Conservation (phyloP, 1,140 invertebrate species). For the Drosophila ficusphila region DNA sequence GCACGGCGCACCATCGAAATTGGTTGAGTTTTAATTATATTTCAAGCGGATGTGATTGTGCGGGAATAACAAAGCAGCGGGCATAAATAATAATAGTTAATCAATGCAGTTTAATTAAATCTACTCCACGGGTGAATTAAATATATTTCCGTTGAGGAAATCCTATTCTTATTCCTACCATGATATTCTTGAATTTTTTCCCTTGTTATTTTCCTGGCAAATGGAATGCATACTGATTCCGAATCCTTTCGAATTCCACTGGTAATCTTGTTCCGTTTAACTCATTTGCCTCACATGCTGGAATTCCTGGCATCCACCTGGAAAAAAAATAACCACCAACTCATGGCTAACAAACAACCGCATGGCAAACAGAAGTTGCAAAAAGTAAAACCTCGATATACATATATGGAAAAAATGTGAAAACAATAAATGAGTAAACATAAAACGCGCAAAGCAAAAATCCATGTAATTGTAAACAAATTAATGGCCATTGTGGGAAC, state of each 20-base stretch:
- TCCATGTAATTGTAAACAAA: conserved; percentile 63
- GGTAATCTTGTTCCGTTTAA: conserved; percentile 10
- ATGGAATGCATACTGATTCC: background rate
- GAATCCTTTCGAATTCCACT: conserved; percentile 6
- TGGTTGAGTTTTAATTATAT: conserved; percentile 22
- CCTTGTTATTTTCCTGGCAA: background rate
- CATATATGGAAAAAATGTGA: conserved; percentile 11
- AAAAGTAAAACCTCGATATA: background rate
- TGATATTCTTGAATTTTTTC: background rate
- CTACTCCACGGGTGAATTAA: background rate
- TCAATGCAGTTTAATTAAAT: background rate
- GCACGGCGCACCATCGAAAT: background rate
- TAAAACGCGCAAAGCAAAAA: conserved; percentile 43
- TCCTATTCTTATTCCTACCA: background rate
- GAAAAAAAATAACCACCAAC: background rate
- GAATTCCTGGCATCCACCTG: background rate
- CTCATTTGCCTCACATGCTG: conserved; percentile 11
- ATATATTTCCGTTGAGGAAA: background rate
- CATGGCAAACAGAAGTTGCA: conserved; percentile 2
- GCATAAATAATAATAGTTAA: background rate
- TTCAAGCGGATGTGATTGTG: conserved; percentile 4
- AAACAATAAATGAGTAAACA: conserved; percentile 23
- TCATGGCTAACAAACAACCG: conserved; percentile 9
- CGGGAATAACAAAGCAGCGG: too few species aligned
- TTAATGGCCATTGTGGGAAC: conserved; percentile 57